Conservation (phyloP, 1,140 invertebrate genomes). For the Drosophila bipectinata region DNA sequence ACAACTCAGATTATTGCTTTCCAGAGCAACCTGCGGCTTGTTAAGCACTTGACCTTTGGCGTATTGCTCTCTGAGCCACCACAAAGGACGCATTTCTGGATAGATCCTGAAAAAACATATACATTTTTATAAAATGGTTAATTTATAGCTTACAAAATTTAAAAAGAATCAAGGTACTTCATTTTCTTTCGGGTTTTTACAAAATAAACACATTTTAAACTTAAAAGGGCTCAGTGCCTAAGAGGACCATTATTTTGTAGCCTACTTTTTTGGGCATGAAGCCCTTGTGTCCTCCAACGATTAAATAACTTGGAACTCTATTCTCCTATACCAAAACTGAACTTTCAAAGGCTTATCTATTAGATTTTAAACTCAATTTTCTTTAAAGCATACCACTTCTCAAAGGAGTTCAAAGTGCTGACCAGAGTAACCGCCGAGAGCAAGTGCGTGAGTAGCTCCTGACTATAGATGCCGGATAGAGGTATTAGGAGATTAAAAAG, state of each 20-base stretch:
- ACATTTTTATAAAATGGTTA: too few relatives aligned
- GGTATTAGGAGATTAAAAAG: constrained; percentile 65
- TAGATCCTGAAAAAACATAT: constrained; percentile 45
- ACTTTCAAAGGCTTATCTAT: too few relatives aligned
- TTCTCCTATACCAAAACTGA: too few relatives aligned
- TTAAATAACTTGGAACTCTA: too few relatives aligned
- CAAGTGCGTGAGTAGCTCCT: constrained; percentile 55
- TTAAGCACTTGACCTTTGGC: background rate
- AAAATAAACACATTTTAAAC: too few relatives aligned
- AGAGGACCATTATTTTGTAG: background rate
- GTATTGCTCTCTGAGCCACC: constrained; percentile 68
- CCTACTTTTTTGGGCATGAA: background rate
- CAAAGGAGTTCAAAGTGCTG: constrained; percentile 57
- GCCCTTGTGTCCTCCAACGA: too few relatives aligned
- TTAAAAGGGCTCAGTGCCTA: too few relatives aligned
- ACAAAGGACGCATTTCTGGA: constrained; percentile 67
- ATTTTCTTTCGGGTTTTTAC: too few relatives aligned
- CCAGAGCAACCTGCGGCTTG: constrained; percentile 41
- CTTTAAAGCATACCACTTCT: constrained; percentile 63
- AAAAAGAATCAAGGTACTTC: too few relatives aligned
- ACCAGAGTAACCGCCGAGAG: constrained; percentile 42
- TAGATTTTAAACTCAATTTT: background rate
- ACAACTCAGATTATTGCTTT: constrained; percentile 57
- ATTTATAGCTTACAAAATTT: too few relatives aligned
- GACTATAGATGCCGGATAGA: constrained; percentile 54